Base-by-base conservation (phyloP, 1,140 invertebrate genomes). In the Drosophila guanche region DNA sequence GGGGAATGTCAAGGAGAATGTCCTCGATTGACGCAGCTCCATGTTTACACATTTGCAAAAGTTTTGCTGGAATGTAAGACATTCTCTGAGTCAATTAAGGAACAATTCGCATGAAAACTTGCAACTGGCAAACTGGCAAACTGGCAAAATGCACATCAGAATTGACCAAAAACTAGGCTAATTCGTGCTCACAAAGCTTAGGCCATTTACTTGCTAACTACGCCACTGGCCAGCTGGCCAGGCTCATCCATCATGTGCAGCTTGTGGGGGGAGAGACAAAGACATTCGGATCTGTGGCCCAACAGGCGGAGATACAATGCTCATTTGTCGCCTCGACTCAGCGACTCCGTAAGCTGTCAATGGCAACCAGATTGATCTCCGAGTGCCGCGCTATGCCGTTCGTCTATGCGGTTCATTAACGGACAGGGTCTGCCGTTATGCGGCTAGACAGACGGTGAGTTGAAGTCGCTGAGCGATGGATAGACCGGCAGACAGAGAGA, bases 361-460 rank as follows among this genome's bases (percentile, higher is more conserved):
- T 14, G 56, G 42, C 42, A 4, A 14, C 20, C 54, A 43, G 61
- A 74, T 66, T 54, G 45, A 74, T 63, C 69, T 52, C 45, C 53
- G 58, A 76, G 58, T 63, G 80, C 57, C 72, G 47, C 72, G 81
- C 67, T 83, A 80, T 86, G 81, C 63, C 66, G 65, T 65, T 65
- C 60, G 61, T 20, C 58, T 69, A 51, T 29, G 3, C 29, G 8
- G 29, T 66, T 69, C 72, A 77, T 81, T 85, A 85, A 86, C 63
- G 68, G 62, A 81, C 73, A 65, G 60, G 63, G 77, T 56, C 73
- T 72, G 81, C 62, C 56, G 76, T 76, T 76, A 84, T 51, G 54
- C 46, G 14, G 56, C 37, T 56, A 25, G 20, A 46, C 10, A 22
- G 5, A 20, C 20, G n/a, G 43, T 27, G 14, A 23, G 42, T 12